phyloP scores from a whole-genome alignment of 2,888 invertebrate species.

The Boloria euphrosyne region DNA sequence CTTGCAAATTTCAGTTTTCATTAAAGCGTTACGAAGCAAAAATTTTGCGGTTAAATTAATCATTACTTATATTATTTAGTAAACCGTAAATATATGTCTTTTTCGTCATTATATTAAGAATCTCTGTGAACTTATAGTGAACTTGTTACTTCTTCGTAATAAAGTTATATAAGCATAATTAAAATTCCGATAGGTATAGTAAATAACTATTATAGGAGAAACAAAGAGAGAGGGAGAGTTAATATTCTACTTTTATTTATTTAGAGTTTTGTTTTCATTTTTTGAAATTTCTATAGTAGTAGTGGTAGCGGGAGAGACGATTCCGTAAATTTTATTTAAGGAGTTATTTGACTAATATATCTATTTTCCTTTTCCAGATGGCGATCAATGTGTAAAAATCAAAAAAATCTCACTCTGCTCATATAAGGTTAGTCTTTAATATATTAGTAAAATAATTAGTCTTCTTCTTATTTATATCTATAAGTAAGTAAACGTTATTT shows the following conservation, averaged over 20 bases:
- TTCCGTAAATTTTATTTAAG: too few relatives aligned
- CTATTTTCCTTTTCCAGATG: constrained; percentile 41
- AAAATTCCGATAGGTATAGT: too few relatives aligned
- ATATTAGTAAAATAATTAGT: too few relatives aligned
- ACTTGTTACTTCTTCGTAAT: neutral
- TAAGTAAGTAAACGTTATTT: too few relatives aligned
- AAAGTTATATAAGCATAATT: too few relatives aligned
- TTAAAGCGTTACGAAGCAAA: constrained; percentile 19
- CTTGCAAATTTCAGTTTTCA: constrained; percentile 27
- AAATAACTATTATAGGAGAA: too few relatives aligned
- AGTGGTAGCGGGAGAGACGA: too few relatives aligned
- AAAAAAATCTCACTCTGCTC: constrained; percentile 27
- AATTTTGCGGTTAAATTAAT: constrained; percentile 21
- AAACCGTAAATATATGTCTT: neutral
- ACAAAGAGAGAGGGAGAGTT: too few relatives aligned
- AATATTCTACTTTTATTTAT: too few relatives aligned
- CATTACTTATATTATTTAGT: constrained; percentile 13
- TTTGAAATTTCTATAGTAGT: too few relatives aligned
- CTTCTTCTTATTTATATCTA: too few relatives aligned
- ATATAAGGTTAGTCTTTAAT: constrained; percentile 27
- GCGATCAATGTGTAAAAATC: constrained; percentile 30
- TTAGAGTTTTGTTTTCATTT: too few relatives aligned
- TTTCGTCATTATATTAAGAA: neutral
- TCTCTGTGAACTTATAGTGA: neutral
- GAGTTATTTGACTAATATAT: constrained; percentile 3